phyloP scores from a whole-genome alignment of 2,113 vertebrate genomes.

The Willisornis vidua region DNA sequence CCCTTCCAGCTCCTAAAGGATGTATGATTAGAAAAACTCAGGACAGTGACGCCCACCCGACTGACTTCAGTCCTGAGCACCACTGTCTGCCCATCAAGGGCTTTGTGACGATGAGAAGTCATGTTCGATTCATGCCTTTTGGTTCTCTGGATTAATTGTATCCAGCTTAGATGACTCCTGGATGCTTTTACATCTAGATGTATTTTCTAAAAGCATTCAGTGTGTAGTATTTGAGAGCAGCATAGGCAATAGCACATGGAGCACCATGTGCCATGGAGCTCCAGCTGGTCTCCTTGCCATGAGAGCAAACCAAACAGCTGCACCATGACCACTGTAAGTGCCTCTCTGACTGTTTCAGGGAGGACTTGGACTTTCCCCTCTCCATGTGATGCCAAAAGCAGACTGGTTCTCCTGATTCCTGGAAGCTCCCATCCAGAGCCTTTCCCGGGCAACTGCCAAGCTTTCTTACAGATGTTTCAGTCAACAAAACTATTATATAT shows the following conservation, averaged over 20 bases:
- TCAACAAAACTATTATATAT: background rate
- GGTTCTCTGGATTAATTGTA: background rate
- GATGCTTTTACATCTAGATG: background rate
- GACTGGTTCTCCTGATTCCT: background rate
- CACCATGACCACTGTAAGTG: background rate
- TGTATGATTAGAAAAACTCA: background rate
- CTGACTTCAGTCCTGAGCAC: background rate
- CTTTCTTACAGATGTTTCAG: background rate
- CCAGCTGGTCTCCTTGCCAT: background rate
- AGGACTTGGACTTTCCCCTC: background rate
- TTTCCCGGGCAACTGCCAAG: background rate
- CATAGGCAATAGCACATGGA: fast-evolving
- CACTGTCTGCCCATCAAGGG: background rate
- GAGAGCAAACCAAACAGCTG: background rate
- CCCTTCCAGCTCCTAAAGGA: background rate
- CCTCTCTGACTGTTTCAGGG: background rate
- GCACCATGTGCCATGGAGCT: background rate
- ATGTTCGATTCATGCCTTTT: background rate
- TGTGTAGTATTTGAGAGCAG: background rate
- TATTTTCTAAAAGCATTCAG: background rate
- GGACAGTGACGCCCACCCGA: background rate
- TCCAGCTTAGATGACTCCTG: background rate
- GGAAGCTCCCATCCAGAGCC: background rate
- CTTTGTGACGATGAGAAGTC: background rate
- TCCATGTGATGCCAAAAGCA: background rate